Evolutionary conservation across 2,888 invertebrate species (phyloP), one percentile per base, ranked within the genome.

Genomic region (Dynastes hyllus): DNA sequence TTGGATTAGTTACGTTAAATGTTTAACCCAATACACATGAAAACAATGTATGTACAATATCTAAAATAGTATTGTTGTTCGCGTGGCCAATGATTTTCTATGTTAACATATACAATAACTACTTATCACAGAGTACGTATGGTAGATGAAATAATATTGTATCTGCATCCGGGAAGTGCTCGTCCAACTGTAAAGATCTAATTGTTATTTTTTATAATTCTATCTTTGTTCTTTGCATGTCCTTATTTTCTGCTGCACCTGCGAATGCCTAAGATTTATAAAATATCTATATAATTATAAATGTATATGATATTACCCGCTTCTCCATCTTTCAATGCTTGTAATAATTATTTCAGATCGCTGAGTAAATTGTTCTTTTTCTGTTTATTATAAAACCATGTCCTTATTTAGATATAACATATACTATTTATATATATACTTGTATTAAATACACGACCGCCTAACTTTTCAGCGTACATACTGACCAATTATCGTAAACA

Each of bases 151-250:
- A 84, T 84, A 83, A 85, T 85, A 85, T 85, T 85, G 84, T 84
- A 84, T 83, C 75, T 79, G 85, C 83, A 87, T 87, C 87, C 87
- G 87, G 87, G 86, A 87, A 86, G 84, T 85, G 81, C 80, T 83
- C 86, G 85, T 84, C 86, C 86, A 85, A 83, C 83, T 86, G 86
- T 86, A 84, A 86, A 86, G 85, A 81, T 80, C 78, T 81, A 82
- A 82, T 82, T 79, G 79, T 79, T 77, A 69, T 69, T 58, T 71
- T 58, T 71, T 32, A 55, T 37, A 16, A 71, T 58, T 71, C 55
- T 37, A 53, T 70, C 70, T 53, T 53, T 32, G 50, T 55, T 53
- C 55, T 70, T 53, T 29, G 32, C 16, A 13, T 71, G 55, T 22
- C 2, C 45, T 32, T 71, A 37, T 70, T 71, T 40, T 71, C 13